Conservation (phyloP, 1,140 invertebrate species). For the Hycleus cichorii region DNA sequence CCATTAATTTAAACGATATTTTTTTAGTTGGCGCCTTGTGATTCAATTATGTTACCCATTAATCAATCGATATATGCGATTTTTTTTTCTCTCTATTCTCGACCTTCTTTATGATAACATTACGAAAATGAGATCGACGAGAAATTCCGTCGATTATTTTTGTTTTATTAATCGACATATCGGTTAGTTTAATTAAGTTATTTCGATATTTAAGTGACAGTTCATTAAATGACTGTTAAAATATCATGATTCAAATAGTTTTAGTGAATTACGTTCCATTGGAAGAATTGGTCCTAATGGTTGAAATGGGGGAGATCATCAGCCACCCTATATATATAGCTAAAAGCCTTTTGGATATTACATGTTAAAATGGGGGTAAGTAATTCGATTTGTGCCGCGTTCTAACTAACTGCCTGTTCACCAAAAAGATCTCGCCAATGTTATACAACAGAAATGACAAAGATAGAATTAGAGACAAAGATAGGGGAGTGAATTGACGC, state of each 20-base stretch:
- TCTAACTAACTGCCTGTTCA: constrained; percentile 23
- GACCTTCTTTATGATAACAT: constrained; percentile 31
- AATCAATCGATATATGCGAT: constrained; percentile 35
- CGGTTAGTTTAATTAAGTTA: too few relatives aligned
- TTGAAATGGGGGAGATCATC: constrained; percentile 24
- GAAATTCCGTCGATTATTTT: too few relatives aligned
- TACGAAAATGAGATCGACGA: constrained; percentile 30
- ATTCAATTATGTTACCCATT: constrained; percentile 38
- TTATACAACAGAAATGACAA: too few relatives aligned
- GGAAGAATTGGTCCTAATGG: constrained; percentile 6
- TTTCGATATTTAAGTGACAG: too few relatives aligned
- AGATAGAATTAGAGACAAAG: constrained; percentile 1
- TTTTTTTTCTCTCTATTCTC: too few relatives aligned
- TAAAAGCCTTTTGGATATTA: constrained; percentile 44
- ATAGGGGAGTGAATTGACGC: constrained; percentile 25
- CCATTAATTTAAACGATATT: constrained; percentile 32
- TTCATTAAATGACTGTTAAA: too few relatives aligned
- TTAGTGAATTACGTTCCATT: too few relatives aligned
- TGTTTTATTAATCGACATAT: too few relatives aligned
- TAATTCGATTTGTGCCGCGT: constrained; percentile 40
- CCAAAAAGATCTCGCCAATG: constrained; percentile 14
- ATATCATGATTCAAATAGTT: too few relatives aligned
- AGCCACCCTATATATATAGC: constrained; percentile 31
- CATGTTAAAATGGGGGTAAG: constrained; percentile 43
- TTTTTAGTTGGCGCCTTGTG: constrained; percentile 36